A percentile compares a stretch with the other conserved stretches of the same genome.
phyloP scores from a whole-genome alignment of 2,797 vertebrate species.

The Oophaga sylvatica region DNA sequence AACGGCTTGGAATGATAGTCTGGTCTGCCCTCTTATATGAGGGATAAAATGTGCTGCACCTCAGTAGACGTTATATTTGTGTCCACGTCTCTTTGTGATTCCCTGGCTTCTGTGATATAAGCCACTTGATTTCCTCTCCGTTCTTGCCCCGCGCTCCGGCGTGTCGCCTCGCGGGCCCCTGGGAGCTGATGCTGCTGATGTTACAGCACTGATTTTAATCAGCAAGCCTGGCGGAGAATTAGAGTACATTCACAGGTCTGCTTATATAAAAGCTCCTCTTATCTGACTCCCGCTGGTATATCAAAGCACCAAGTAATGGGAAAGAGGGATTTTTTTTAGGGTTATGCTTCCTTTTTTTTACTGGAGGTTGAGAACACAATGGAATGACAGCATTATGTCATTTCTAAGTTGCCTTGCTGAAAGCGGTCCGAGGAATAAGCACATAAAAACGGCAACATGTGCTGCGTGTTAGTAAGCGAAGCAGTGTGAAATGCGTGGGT shows the following conservation, averaged over 20 bases:
- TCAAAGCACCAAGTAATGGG: slow-evolving; percentile 6
- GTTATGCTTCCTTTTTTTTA: slow-evolving; percentile 3
- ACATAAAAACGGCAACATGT: not conserved
- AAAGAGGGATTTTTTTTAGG: not conserved
- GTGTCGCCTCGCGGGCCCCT: slow-evolving; percentile 30
- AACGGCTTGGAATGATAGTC: not conserved
- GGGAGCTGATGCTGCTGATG: slow-evolving; percentile 47
- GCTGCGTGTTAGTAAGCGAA: slow-evolving; percentile 1
- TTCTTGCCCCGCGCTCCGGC: slow-evolving; percentile 20
- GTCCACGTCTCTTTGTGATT: slow-evolving; percentile 20
- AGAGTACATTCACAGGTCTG: slow-evolving; percentile 49
- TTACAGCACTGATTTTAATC: slow-evolving; percentile 42
- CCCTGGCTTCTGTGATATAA: slow-evolving; percentile 19
- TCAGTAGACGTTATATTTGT: slow-evolving; percentile 29
- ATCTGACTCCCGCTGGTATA: slow-evolving; percentile 22
- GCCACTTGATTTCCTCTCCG: slow-evolving; percentile 23
- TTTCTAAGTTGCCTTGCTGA: not conserved
- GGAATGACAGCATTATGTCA: not conserved
- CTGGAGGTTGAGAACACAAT: not conserved
- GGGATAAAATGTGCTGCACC: slow-evolving; percentile 18
- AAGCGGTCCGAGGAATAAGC: not conserved
- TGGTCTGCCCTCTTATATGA: not conserved
- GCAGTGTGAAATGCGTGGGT: slow-evolving; percentile 22
- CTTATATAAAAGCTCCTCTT: slow-evolving; percentile 40
- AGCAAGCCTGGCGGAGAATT: slow-evolving; percentile 36